Base-by-base conservation (phyloP, 53 echinoderm and acorn worm genomes). In the Paelopatides confundens region DNA sequence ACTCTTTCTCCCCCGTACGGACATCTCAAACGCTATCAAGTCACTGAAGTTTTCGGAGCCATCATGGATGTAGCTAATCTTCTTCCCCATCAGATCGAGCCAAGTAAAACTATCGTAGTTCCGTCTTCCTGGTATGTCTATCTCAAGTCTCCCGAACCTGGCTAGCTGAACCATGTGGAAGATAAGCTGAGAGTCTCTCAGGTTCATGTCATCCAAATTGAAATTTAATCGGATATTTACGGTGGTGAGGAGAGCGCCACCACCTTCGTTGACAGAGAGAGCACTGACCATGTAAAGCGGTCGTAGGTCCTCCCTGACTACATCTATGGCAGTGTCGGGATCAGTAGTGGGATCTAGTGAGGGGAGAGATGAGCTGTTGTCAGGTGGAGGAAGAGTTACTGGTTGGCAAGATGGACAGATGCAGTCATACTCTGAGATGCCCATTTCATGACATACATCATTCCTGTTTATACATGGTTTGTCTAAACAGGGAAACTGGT, bases 1-100 rank as follows among this genome's bases (percentile, higher is more conserved):
- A 27, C 40, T 82, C 15, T 39, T 83, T 71, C 81, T 91, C 9
- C 94, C 91, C 76, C 93, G 87, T n/a, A 94, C 76, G 24, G 88
- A 69, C n/a, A 96, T 89, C 24, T 87, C 65, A 62, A 96, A 89
- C 37, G 87, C 88, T 5, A 93, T 63, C 34, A 85, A 81, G 70
- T 99, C 99, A 33, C 87, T 66, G 70, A 91, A 99, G 64, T 96
- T 94, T 76, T 99, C 99, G 3, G 94, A 92, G 65, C 99, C 93
- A 82, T 99, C 96, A 49, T 99, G 99, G 28, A 88, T 65, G 40
- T 99, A 96, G 47, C 86, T 91, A 37, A 96, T 93, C 85, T 95
- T 95, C 62, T 89, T 85, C 5, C 92, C 91, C 21, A 69, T 86
- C 50, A 96, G 63, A 83, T 99, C 99, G 0, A 96, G 91, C 1